Conservation (phyloP, 2,113 vertebrate genomes). For the Chitala chitala region DNA sequence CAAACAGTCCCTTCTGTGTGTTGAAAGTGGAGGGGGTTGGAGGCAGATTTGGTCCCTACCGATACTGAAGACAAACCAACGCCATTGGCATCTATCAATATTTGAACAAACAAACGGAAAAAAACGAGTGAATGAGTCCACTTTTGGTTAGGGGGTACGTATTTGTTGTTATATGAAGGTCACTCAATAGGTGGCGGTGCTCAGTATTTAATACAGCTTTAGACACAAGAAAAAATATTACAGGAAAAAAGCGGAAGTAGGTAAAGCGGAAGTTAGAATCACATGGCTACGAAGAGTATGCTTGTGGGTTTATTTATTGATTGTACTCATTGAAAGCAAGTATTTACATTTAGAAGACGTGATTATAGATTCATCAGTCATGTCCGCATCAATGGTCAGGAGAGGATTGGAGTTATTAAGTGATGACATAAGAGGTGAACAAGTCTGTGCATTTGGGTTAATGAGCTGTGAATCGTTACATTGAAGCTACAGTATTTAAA, state of each 20-base stretch:
- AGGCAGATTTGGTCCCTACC: no score
- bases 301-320: background rate
- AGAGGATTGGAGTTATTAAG: constrained; percentile 41
- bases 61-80: no score
- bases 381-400: constrained; percentile 41
- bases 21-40: no score
- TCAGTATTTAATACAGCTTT: background rate
- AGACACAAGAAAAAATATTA: background rate
- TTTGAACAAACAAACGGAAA: background rate
- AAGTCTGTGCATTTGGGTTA: background rate
- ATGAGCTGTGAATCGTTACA: no score
- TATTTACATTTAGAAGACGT: no score
- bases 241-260: background rate
- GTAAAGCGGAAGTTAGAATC: background rate
- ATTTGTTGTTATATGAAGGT: background rate
- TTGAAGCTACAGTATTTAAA: no score
- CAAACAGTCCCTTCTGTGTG: no score
- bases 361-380: background rate
- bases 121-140: background rate
- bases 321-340: no score
- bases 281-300: background rate
- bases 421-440: constrained; percentile 40
- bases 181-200: background rate
- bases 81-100: no score
- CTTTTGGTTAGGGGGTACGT: background rate